A percentile compares a stretch with the other conserved stretches of the same genome.
Evolutionary conservation across 2,113 vertebrate species (phyloP).

Genomic region (Ophthalmotilapia sp.): DNA sequence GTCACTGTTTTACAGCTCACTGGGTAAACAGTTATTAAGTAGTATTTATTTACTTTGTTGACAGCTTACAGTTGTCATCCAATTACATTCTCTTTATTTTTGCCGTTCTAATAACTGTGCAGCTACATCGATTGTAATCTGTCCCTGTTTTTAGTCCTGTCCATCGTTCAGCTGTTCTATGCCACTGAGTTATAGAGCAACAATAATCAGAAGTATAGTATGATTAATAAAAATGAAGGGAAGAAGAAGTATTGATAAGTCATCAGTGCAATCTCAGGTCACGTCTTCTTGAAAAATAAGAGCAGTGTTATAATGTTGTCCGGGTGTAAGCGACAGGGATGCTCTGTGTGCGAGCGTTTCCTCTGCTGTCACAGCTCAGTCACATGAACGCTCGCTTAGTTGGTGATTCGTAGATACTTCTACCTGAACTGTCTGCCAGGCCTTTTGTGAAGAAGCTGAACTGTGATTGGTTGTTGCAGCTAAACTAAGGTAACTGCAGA

Average conservation of each 20-base stretch:
- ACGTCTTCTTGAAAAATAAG: background rate
- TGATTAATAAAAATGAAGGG: background rate
- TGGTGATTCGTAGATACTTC: background rate
- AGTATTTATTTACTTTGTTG: background rate
- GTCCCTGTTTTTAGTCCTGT: background rate
- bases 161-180: background rate
- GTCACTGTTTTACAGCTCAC: background rate
- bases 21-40: background rate
- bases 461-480: background rate
- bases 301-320: background rate
- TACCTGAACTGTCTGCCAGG: background rate
- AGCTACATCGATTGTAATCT: background rate
- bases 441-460: background rate
- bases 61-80: background rate
- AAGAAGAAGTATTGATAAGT: background rate
- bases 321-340: background rate
- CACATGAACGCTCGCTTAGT: rapidly evolving
- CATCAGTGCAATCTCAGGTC: background rate
- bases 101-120: background rate
- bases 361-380: background rate
- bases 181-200: background rate
- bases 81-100: background rate
- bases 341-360: background rate
- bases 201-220: background rate
- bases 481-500: rapidly evolving